Conservation (phyloP, 1,140 invertebrate genomes). For the Megathymus violae region DNA sequence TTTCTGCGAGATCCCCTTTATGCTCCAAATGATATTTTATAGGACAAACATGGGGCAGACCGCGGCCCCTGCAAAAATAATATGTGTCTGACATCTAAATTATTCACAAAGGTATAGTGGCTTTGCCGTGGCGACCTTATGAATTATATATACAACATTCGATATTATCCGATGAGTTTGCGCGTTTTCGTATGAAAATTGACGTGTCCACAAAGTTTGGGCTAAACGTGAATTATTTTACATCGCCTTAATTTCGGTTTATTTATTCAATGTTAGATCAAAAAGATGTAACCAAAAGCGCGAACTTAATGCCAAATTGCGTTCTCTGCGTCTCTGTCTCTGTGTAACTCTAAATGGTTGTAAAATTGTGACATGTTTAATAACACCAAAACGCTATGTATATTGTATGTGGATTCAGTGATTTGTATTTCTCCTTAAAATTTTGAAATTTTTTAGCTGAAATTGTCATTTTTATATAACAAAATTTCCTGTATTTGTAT, state of each 20-base stretch:
- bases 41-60: slow-evolving; percentile 55
- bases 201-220: slow-evolving; percentile 35
- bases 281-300: too few species aligned
- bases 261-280: too few species aligned
- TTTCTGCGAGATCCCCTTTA: slow-evolving; percentile 47
- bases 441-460: too few species aligned
- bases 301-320: too few species aligned
- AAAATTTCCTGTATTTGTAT: too few species aligned
- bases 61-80: slow-evolving; percentile 71
- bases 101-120: slow-evolving; percentile 76
- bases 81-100: slow-evolving; percentile 71
- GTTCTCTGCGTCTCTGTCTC: too few species aligned
- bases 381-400: too few species aligned
- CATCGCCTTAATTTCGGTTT: slow-evolving; percentile 10
- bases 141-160: slow-evolving; percentile 76
- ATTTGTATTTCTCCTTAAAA: too few species aligned
- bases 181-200: slow-evolving; percentile 49
- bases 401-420: too few species aligned
- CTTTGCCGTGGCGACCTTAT: slow-evolving; percentile 60
- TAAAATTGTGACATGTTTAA: too few species aligned
- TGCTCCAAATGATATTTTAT: slow-evolving; percentile 61
- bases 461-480: too few species aligned
- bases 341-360: too few species aligned
- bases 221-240: slow-evolving; percentile 42
- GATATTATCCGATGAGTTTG: slow-evolving; percentile 64